These are phyloP conservation scores for Tetraodon nigroviridis DNA, from an alignment of 2,113 vertebrate genomes.

Conservation along the genomic window DNA sequence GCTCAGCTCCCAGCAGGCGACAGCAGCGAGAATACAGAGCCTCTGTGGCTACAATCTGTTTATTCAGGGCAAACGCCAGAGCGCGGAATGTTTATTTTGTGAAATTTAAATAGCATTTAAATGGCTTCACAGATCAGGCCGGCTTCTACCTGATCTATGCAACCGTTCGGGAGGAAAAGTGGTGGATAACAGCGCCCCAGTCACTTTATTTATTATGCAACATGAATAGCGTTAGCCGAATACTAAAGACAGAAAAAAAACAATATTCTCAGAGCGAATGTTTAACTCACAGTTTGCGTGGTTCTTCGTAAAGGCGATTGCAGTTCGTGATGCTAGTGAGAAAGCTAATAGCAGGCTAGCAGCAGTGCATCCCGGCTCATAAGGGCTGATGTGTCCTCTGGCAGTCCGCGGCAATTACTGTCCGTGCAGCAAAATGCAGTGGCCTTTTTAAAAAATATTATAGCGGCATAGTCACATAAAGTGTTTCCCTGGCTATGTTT, in stretches of 20 bases:
- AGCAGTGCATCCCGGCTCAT: conserved; percentile 46
- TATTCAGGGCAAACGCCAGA: neutral
- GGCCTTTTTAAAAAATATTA: conserved; percentile 11
- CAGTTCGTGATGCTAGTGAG: conserved; percentile 40
- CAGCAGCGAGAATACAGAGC: neutral
- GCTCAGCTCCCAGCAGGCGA: conserved; percentile 10
- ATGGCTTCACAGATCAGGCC: conserved; percentile 13
- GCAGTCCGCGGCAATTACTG: conserved; percentile 19
- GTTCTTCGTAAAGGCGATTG: conserved; percentile 38
- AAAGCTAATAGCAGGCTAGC: conserved; percentile 55
- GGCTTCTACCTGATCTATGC: conserved; percentile 15
- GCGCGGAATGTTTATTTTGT: neutral
- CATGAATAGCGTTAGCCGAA: neutral
- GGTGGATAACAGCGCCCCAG: neutral
- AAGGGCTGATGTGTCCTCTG: conserved; percentile 18
- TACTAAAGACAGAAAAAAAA: neutral
- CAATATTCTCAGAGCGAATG: neutral
- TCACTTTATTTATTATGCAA: neutral
- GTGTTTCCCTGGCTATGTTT: neutral
- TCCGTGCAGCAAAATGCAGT: neutral
- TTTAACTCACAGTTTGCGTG: conserved; percentile 57
- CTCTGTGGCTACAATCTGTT: neutral
- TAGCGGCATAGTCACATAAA: conserved; percentile 15
- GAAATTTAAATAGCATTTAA: too few relatives aligned
- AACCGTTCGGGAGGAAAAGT: conserved; percentile 21